These are phyloP conservation scores for Bufo bufo DNA, from an alignment of 2,113 vertebrate genomes.

Conservation along the genomic window DNA sequence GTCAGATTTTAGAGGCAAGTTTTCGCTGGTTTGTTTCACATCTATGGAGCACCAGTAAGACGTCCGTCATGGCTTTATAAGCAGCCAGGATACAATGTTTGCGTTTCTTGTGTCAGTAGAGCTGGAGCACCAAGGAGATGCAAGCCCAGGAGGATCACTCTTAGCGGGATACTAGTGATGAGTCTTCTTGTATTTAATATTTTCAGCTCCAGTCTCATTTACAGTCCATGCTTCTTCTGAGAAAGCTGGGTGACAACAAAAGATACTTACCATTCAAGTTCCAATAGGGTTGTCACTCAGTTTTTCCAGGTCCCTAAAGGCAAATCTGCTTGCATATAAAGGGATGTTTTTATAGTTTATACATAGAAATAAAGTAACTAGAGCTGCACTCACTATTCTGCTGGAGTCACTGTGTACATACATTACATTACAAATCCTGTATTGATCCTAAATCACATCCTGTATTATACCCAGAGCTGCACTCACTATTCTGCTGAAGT, in stretches of 20 bases:
- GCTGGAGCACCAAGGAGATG: constrained; percentile 1
- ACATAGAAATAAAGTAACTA: no score
- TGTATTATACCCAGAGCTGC: no score
- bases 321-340: background rate
- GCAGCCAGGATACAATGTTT: background rate
- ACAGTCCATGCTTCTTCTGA: background rate
- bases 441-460: no score
- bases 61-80: background rate
- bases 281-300: background rate
- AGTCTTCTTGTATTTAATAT: background rate
- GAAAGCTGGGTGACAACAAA: background rate
- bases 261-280: no score
- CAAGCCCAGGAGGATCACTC: background rate
- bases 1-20: background rate
- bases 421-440: no score
- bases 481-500: no score
- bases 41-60: background rate
- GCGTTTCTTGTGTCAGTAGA: background rate
- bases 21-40: background rate
- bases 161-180: background rate
- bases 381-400: no score
- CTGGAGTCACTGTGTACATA: no score
- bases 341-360: background rate
- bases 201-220: background rate
- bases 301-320: background rate